phyloP scores from a whole-genome alignment of 1,140 invertebrate genomes.

The Octopus bimaculoides region DNA sequence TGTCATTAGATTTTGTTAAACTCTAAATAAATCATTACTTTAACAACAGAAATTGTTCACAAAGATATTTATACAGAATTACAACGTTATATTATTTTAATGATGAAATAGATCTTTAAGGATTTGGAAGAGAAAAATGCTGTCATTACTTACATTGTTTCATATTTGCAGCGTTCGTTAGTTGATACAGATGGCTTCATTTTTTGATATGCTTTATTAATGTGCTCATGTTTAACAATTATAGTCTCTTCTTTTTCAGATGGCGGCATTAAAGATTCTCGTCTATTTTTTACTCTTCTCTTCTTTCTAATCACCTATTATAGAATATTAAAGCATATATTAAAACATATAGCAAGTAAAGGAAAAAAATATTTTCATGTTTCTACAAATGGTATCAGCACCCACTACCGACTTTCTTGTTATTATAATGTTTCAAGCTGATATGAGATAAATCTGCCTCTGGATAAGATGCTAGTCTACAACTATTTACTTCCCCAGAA shows the following conservation, averaged over 20 bases:
- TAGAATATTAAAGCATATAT: no score
- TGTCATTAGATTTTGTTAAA: no score
- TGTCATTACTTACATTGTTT: constrained; percentile 56
- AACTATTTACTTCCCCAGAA: not conserved
- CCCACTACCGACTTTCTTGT: not conserved
- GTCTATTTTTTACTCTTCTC: constrained; percentile 19
- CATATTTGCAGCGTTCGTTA: constrained; percentile 66
- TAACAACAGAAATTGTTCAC: no score
- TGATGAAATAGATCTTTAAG: no score
- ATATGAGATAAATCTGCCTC: constrained; percentile 3
- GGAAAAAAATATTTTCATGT: constrained; percentile 14
- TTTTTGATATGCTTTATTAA: constrained; percentile 62
- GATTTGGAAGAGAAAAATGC: not conserved
- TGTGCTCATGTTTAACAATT: constrained; percentile 57
- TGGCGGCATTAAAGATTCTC: constrained; percentile 22
- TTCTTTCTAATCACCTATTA: constrained; percentile 15
- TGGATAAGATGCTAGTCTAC: not conserved
- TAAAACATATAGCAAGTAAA: constrained; percentile 32
- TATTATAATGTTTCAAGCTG: not conserved
- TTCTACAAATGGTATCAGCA: not conserved
- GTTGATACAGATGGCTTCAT: constrained; percentile 68
- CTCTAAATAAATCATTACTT: no score
- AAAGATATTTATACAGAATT: no score
- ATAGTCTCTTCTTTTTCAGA: constrained; percentile 23
- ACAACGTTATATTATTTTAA: no score